These are phyloP conservation scores for Trisateles emortualis DNA, from an alignment of 2,888 invertebrate genomes.

Conservation along the genomic window DNA sequence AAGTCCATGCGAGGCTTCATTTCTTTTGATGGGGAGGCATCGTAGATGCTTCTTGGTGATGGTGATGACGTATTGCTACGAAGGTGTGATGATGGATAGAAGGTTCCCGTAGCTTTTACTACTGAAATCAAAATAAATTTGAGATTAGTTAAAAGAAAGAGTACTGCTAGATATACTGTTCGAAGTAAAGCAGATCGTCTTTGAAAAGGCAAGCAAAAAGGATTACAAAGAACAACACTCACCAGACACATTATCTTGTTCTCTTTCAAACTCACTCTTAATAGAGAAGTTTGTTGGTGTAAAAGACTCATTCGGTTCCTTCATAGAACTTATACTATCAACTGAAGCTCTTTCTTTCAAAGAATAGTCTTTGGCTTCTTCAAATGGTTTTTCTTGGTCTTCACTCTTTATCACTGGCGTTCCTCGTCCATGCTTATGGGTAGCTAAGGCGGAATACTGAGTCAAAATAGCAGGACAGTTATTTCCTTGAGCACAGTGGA, in stretches of 20 bases:
- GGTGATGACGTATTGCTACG: conserved; percentile 85
- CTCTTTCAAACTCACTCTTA: conserved; percentile 82
- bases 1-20: conserved; percentile 74
- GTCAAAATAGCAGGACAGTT: conserved; percentile 82
- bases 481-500: conserved; percentile 82
- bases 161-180: no score
- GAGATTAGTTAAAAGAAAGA: conserved; percentile 26
- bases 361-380: conserved; percentile 85
- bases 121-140: conserved; percentile 87
- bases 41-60: conserved; percentile 85
- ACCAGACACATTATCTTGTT: conserved; percentile 83
- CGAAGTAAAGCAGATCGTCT: no score
- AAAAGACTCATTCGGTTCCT: conserved; percentile 70
- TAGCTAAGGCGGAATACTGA: conserved; percentile 81
- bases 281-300: conserved; percentile 79
- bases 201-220: no score
- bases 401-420: conserved; percentile 80
- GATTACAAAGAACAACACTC: conserved; percentile 58
- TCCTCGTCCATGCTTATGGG: conserved; percentile 82
- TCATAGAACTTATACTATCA: conserved; percentile 74
- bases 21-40: conserved; percentile 85
- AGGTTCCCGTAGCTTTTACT: conserved; percentile 97
- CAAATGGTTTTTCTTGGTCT: conserved; percentile 73
- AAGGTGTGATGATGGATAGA: conserved; percentile 92
- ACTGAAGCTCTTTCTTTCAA: conserved; percentile 80